phyloP scores from a whole-genome alignment of 2,113 vertebrate species.

The Nyctibius bracteatus region DNA sequence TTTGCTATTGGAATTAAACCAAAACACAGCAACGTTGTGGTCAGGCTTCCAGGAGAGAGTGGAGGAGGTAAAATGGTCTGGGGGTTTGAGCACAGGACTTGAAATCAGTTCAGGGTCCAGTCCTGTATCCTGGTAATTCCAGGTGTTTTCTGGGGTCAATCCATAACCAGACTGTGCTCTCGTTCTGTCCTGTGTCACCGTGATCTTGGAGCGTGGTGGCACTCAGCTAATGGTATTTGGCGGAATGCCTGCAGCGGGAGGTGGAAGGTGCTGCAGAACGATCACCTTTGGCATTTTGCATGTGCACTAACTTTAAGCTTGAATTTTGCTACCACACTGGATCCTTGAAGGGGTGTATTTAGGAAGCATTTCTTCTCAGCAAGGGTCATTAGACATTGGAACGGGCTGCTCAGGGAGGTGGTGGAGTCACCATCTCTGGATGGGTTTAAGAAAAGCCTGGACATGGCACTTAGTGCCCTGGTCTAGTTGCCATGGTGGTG shows the following conservation, averaged over 20 bases:
- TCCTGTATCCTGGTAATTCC: background rate
- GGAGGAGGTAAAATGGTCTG: background rate
- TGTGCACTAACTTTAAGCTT: background rate
- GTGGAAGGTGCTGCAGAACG: background rate
- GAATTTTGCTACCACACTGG: background rate
- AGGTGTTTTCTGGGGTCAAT: background rate
- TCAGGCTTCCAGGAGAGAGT: background rate
- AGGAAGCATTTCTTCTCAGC: too few relatives aligned
- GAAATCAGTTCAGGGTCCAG: background rate
- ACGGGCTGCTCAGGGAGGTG: too few relatives aligned
- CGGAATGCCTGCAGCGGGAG: background rate
- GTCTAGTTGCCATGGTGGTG: too few relatives aligned
- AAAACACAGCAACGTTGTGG: background rate
- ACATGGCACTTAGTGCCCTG: too few relatives aligned
- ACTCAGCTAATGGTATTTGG: background rate
- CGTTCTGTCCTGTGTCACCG: background rate
- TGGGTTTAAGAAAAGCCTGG: too few relatives aligned
- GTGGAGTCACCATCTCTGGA: too few relatives aligned
- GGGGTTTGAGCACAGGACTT: background rate
- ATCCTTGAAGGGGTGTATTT: rapidly evolving
- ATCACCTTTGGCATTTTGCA: background rate
- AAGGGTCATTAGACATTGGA: too few relatives aligned
- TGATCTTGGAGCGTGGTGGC: background rate
- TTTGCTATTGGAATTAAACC: background rate
- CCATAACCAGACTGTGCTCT: background rate